Evolutionary conservation across 1,140 invertebrate genomes (phyloP).

Genomic region (Oncopeltus fasciatus): DNA sequence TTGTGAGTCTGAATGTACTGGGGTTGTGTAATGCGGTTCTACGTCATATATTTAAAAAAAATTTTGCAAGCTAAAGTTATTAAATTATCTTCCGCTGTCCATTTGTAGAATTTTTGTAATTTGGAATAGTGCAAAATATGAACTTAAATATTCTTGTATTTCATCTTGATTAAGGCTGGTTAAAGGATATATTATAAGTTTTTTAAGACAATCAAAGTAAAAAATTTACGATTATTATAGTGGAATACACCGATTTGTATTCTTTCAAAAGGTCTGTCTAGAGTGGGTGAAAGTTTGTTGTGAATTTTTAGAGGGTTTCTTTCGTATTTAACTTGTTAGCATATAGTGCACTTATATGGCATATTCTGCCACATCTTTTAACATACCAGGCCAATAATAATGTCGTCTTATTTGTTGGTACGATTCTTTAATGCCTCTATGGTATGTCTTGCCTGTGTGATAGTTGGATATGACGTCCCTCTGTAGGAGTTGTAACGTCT

Average conservation of each 20-base stretch:
- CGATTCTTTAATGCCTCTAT: background rate
- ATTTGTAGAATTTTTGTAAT: constrained; percentile 3
- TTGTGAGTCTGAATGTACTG: background rate
- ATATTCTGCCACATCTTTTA: background rate
- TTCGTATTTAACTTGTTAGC: background rate
- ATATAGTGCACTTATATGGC: background rate
- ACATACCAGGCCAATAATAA: background rate
- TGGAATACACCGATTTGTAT: background rate
- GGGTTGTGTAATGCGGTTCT: background rate
- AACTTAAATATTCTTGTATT: background rate
- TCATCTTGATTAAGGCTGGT: background rate
- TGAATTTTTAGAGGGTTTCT: no score
- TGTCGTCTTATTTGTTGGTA: background rate
- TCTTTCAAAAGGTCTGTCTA: background rate
- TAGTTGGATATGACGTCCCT: background rate
- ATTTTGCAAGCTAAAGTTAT: background rate
- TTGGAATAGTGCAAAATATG: constrained; percentile 1
- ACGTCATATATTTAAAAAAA: background rate
- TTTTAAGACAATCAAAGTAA: constrained; percentile 5
- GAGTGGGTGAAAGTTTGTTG: no score
- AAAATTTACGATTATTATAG: constrained; percentile 1
- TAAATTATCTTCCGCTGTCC: constrained; percentile 4
- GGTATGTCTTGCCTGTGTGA: background rate
- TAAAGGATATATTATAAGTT: background rate
- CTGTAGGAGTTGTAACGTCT: background rate